phyloP scores from a whole-genome alignment of 2,888 invertebrate species.

The Syritta pipiens region DNA sequence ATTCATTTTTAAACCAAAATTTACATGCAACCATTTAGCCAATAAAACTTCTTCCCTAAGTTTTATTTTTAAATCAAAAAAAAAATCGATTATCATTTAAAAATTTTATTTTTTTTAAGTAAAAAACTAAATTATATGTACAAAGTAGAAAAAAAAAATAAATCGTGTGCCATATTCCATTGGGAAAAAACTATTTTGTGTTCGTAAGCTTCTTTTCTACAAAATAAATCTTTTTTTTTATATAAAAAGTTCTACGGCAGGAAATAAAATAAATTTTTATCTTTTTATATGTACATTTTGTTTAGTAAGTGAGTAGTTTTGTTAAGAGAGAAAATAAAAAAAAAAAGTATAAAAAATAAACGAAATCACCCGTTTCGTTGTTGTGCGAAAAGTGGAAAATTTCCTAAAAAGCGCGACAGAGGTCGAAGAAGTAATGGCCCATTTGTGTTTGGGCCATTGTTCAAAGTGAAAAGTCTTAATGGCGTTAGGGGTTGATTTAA shows the following conservation, averaged over 20 bases:
- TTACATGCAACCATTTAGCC: slow-evolving; percentile 27
- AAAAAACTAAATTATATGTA: slow-evolving; percentile 33
- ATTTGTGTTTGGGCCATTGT: slow-evolving; percentile 29
- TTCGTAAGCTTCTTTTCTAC: no score
- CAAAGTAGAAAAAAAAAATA: slow-evolving; percentile 1
- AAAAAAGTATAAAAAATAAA: slow-evolving; percentile 2
- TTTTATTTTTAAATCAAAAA: neutral
- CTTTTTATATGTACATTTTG: slow-evolving; percentile 1
- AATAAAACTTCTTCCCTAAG: slow-evolving; percentile 6
- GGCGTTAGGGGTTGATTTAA: slow-evolving; percentile 44
- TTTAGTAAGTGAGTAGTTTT: neutral
- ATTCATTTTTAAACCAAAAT: slow-evolving; percentile 1
- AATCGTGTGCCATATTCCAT: slow-evolving; percentile 30
- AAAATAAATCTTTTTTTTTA: neutral
- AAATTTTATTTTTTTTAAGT: slow-evolving; percentile 9
- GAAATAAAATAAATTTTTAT: neutral
- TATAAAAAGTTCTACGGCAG: neutral
- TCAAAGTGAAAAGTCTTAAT: slow-evolving; percentile 45
- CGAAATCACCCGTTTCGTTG: slow-evolving; percentile 44
- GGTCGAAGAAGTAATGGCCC: slow-evolving; percentile 50
- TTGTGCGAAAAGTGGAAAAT: slow-evolving; percentile 50
- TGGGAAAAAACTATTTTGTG: no score
- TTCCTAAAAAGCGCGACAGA: slow-evolving; percentile 55
- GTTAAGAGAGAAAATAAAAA: neutral
- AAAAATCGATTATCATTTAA: slow-evolving; percentile 12